Evolutionary conservation across 2,888 invertebrate species (phyloP), one percentile per base, ranked within the genome.

Genomic region (Stenodera caucasica): DNA sequence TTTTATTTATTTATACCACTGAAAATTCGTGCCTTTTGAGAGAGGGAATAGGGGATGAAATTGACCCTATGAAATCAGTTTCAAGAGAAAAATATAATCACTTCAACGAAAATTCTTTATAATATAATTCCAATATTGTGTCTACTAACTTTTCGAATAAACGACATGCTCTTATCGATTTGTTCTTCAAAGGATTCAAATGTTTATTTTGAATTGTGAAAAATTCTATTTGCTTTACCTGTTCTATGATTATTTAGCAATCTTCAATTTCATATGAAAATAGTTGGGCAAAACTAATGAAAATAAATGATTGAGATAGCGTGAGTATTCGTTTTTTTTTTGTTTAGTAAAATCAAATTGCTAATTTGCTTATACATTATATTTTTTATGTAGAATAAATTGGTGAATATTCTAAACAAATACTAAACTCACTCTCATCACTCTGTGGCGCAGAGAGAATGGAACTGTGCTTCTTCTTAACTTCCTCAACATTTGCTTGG

Each of bases 401-500:
- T 3, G 32, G 32, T 12, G 15, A 14, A 15, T 15, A 15, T 37
- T 37, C 7, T 15, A 2, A 37, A 5, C 14, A 7, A 37, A 14
- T 15, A 37, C 15, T 21, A 11, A 65, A 88, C 94, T 92, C 83
- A 96, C 96, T 98, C 86, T 98, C 98, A 86, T 98, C 98, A 81
- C 96, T 96, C 82, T 96, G 96, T 74, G 98, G 98, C 75, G 97
- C 97, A 78, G 98, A 97, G 78, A 99, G 86, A 80, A 99, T 99
- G 83, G 96, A 94, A 85, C 98, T 98, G 85, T 99, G 99, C 88
- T 98, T 98, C 88, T 97, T 98, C 89, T 99, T 99, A 66, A 99
- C 98, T 82, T 98, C 98, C 81, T 99, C 98, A 71, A 99, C 99
- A 87, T 98, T 98, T 78, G 93, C 91, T 82, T 98, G 96, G 81